These are phyloP conservation scores for Melanotaenia trifasciata DNA, from an alignment of 2,797 vertebrate species.

Conservation along the genomic window DNA sequence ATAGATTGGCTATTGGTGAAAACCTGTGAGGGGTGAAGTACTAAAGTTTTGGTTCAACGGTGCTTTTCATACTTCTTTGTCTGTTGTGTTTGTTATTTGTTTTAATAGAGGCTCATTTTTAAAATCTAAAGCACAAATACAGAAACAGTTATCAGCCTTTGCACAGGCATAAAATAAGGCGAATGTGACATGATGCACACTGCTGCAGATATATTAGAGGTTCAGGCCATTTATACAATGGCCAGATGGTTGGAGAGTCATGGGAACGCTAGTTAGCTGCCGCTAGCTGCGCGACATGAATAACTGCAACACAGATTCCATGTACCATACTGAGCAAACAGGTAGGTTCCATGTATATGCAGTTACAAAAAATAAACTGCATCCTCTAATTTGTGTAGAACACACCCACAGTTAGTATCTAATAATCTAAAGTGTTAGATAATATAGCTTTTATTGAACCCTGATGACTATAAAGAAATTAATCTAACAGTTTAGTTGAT, in stretches of 20 bases:
- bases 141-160: background rate
- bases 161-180: background rate
- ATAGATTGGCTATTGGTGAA: background rate
- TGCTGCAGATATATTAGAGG: background rate
- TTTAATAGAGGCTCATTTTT: background rate
- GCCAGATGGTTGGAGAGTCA: background rate
- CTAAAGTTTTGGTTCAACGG: background rate
- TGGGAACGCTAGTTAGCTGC: background rate
- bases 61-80: constrained; percentile 15
- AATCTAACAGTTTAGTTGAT: too few species aligned
- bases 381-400: background rate
- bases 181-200: background rate
- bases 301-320: background rate
- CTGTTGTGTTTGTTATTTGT: background rate
- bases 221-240: background rate
- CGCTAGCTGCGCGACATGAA: background rate
- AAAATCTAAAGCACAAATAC: background rate
- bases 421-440: background rate
- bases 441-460: background rate
- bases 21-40: background rate
- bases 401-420: background rate
- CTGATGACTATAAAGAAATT: too few species aligned
- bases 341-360: background rate
- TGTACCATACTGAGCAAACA: background rate
- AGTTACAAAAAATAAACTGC: background rate